Percentiles rank a stretch among this genome's conserved stretches.
phyloP scores from a whole-genome alignment of 2,888 invertebrate species.

The Cataglyphis altisquamis region DNA sequence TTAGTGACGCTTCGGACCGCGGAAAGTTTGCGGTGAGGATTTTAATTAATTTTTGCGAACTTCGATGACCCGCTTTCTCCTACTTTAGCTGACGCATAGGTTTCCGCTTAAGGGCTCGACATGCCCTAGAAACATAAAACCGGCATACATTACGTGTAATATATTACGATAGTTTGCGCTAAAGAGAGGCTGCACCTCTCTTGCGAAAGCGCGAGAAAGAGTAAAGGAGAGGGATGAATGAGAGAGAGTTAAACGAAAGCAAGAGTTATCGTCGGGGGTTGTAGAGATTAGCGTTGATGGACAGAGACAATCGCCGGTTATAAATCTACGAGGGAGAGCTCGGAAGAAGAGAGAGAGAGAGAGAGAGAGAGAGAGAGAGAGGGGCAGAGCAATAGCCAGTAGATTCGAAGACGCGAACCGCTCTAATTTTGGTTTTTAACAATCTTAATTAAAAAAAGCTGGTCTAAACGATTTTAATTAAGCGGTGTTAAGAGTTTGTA shows the following conservation, averaged over 20 bases:
- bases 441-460: conserved; percentile 36
- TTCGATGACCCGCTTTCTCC: conserved; percentile 26
- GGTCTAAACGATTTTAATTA: conserved; percentile 45
- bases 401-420: conserved; percentile 19
- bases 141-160: conserved; percentile 17
- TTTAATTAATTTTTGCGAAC: conserved; percentile 56
- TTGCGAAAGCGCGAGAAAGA: neutral
- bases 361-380: neutral
- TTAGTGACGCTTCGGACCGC: conserved; percentile 20
- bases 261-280: conserved; percentile 35
- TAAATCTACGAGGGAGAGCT: conserved; percentile 18
- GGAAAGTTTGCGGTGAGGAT: conserved; percentile 41
- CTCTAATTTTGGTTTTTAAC: conserved; percentile 41
- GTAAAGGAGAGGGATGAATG: neutral
- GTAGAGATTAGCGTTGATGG: conserved; percentile 49
- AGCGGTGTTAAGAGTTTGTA: neutral
- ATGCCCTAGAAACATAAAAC: conserved; percentile 2
- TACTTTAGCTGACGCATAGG: conserved; percentile 4
- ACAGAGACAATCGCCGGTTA: conserved; percentile 28
- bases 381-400: too few species aligned
- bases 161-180: neutral
- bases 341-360: neutral
- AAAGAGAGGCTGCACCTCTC: neutral
- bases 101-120: neutral
- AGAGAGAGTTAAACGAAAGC: conserved; percentile 46